Conservation (phyloP, 2,888 invertebrate genomes). For the Alentia gelatinosa region DNA sequence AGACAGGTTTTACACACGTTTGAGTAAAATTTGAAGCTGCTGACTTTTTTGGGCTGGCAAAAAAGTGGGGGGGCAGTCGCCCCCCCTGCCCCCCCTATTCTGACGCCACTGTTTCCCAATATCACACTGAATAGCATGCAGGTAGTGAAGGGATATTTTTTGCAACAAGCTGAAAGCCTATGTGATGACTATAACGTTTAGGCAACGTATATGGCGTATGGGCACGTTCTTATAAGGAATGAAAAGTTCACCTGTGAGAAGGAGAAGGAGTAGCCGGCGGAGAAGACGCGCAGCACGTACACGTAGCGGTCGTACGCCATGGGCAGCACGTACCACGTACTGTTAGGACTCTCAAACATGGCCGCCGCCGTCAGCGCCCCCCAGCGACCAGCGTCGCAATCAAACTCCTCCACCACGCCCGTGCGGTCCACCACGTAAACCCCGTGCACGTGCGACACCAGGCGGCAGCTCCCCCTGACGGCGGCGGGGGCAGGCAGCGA, state of each 20-base stretch:
- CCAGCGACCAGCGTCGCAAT: conserved; percentile 30
- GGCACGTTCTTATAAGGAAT: no score
- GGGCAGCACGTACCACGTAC: conserved; percentile 57
- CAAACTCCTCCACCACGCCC: conserved; percentile 51
- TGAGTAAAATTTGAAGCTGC: no score
- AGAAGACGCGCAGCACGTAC: conserved; percentile 49
- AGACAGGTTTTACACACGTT: no score
- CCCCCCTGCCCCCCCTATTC: no score
- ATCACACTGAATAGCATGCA: no score
- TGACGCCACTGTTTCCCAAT: no score
- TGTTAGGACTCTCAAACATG: conserved; percentile 49
- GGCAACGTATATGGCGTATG: no score
- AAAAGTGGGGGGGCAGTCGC: no score
- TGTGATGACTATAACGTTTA: no score
- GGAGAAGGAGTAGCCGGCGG: conserved; percentile 33
- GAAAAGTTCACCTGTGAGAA: conserved; percentile 37
- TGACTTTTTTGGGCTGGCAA: no score
- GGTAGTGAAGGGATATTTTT: no score
- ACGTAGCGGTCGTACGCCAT: conserved; percentile 55
- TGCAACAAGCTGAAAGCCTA: no score
- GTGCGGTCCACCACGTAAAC: conserved; percentile 51
- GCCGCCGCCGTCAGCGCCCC: neutral
- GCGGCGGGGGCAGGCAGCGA: neutral
- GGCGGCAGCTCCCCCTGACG: conserved; percentile 38
- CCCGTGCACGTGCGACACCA: conserved; percentile 55